Evolutionary conservation across 2,797 vertebrate genomes (phyloP).

Genomic region (Astyanax mexicanus): DNA sequence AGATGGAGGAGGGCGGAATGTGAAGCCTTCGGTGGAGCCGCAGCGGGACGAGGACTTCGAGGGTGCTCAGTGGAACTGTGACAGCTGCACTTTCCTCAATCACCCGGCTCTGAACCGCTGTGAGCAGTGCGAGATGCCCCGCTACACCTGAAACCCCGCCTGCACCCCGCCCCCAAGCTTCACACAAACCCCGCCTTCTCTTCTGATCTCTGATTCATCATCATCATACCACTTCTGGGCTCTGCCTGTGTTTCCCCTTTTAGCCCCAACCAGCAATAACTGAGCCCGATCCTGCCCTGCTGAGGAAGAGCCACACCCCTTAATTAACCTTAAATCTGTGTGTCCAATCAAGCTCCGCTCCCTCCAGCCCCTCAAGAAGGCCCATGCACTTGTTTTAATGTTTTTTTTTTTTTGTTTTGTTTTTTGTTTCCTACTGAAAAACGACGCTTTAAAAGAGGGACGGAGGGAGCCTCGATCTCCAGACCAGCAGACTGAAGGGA

Average conservation of each 20-base stretch:
- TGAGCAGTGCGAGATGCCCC: slow-evolving; percentile 99
- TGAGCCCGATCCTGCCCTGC: slow-evolving; percentile 70
- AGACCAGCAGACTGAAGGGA: slow-evolving; percentile 53
- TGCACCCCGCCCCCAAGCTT: not conserved
- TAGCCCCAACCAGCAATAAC: slow-evolving; percentile 49
- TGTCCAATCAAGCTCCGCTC: slow-evolving; percentile 21
- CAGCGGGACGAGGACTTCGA: slow-evolving; percentile 97
- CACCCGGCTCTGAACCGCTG: slow-evolving; percentile 98
- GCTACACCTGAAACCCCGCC: slow-evolving; percentile 89
- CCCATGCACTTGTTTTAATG: slow-evolving; percentile 81
- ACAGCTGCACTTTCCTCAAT: slow-evolving; percentile 99
- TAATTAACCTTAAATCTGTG: slow-evolving; percentile 22
- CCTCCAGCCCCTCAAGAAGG: slow-evolving; percentile 62
- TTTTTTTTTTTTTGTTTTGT: too few species aligned
- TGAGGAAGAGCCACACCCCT: slow-evolving; percentile 71
- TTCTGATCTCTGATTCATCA: slow-evolving; percentile 40
- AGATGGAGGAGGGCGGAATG: slow-evolving; percentile 63
- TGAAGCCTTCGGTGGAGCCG: slow-evolving; percentile 75
- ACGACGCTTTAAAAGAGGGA: slow-evolving; percentile 56
- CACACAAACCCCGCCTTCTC: slow-evolving; percentile 65
- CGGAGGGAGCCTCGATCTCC: slow-evolving; percentile 54
- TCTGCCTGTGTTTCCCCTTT: slow-evolving; percentile 42
- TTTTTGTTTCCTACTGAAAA: slow-evolving; percentile 69
- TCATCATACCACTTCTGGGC: slow-evolving; percentile 20
- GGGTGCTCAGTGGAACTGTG: slow-evolving; percentile 97